Evolutionary conservation across 2,888 invertebrate genomes (phyloP), one percentile per base, ranked within the genome.

Genomic region (Catocala sponsa): DNA sequence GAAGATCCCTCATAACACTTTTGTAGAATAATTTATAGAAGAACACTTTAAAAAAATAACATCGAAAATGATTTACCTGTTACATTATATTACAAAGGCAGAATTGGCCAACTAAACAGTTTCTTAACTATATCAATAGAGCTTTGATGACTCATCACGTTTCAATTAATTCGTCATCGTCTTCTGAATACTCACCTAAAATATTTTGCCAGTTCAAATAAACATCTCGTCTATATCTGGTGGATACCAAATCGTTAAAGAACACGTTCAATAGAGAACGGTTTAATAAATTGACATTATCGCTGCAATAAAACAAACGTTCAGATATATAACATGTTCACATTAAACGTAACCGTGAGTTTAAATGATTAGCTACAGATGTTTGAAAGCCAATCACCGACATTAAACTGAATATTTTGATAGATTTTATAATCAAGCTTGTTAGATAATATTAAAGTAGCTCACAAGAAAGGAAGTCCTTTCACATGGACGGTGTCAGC

Each of bases 171-270:
- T 65, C 32, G 56, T 77, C 69, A 66, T 68, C 74, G 15, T 11
- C 47, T 6, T 13, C 13, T 47, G 48, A 51, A 67, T 72, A 87
- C 86, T 72, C 86, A 97, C 97, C 97, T 63, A 97, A 91, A 72
- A 96, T 88, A 69, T 96, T 96, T 69, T 96, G 95, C 97, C 97
- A 97, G 79, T 95, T 96, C 73, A 96, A 95, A 83, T 95, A 95
- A 58, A 96, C 95, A 78, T 96, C 96, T 54, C 95, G 95, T 53
- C 96, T 94, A 81, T 95, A 97, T 72, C 95, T 94, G 5, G 96
- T 96, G 4, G 96, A 96, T 68, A 96, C 96, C 61, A 97, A 85
- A 79, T 96, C 96, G 70, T 95, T 95, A 81, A 96, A 96, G 83
- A 95, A 97, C 33, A 97, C 94, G 77, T 96, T 95, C 38, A 97